Evolutionary conservation across 2,113 vertebrate species (phyloP), one percentile per base, ranked within the genome.

Genomic region (Baryphthengus martii): DNA sequence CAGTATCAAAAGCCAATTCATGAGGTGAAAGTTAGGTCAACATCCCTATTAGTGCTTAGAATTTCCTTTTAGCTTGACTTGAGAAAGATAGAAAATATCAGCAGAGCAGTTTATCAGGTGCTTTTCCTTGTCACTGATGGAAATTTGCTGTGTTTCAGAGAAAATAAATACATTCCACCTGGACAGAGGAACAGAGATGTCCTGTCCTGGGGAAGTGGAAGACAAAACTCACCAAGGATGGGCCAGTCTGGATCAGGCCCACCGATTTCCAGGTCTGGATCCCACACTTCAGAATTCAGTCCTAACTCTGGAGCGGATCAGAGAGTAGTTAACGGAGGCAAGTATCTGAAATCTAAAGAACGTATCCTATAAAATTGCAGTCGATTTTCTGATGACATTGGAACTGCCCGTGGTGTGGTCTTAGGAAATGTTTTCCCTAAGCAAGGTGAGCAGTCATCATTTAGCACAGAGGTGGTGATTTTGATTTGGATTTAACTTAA

Each of bases 321-420:
- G 90, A 98, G 99, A 98, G 99, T 99, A 85, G 99, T 99, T 89
- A 99, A 99, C 47, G 99, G 99, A 99, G 99, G 99, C 99, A 98
- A 97, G 98, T 98, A 98, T 98, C 97, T 89, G 39, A 76, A 63
- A 14, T 83, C 37, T 67, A 2, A 35, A 9, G 4, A 44, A 59
- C 39, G 40, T 31, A 6, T 66, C 12, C 37, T 62, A 1, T 15
- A 45, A 31, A 67, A 45, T n/a, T 49, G 21, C 63, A 49, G 11
- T 40, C 3, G 59, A 23, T 56, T 3, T 10, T 9, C 81, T 83
- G 5, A 18, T 55, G 17, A 4, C 40, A 14, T 17, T 80, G 52
- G 16, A 90, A 45, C 31, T 49, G 73, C n/a, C 4, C 47, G 3
- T 37, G 47, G 2, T 67, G 31, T 66, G 61, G 37, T 56, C 37